Conservation (phyloP, 2,888 invertebrate genomes). For the Watsonalla cultraria region DNA sequence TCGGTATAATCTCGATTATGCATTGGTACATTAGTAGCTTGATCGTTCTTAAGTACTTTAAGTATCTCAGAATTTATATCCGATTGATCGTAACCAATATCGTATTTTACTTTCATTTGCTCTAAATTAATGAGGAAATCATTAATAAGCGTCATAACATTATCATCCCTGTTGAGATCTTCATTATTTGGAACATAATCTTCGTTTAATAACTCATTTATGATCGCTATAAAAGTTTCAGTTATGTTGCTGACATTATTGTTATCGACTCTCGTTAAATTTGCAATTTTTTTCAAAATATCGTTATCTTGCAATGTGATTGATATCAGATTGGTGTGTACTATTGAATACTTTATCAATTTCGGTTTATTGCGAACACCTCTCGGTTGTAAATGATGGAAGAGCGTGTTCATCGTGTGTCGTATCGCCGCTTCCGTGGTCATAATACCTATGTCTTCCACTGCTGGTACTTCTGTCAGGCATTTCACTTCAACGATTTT, state of each 20-base stretch:
- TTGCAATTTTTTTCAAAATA: conserved; percentile 35
- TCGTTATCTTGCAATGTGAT: conserved; percentile 39
- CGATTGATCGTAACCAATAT: conserved; percentile 11
- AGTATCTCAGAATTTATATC: conserved; percentile 28
- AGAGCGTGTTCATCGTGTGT: conserved; percentile 39
- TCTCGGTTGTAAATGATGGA: conserved; percentile 33
- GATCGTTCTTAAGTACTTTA: conserved; percentile 15
- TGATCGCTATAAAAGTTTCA: conserved; percentile 28
- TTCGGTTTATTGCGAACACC: conserved; percentile 22
- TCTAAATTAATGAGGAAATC: conserved; percentile 33
- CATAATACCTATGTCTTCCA: conserved; percentile 28
- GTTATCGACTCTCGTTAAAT: conserved; percentile 31
- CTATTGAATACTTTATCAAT: conserved; percentile 34
- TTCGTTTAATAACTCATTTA: conserved; percentile 44
- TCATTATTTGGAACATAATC: conserved; percentile 6
- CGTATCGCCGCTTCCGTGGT: conserved; percentile 31
- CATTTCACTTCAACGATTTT: conserved; percentile 12
- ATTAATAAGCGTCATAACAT: conserved; percentile 25
- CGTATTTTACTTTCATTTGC: conserved; percentile 28
- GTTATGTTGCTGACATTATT: conserved; percentile 30
- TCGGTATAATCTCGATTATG: conserved; percentile 12
- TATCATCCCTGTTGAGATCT: conserved; percentile 12
- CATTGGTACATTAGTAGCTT: conserved; percentile 5
- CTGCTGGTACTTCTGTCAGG: conserved; percentile 27
- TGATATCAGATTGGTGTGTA: conserved; percentile 45